Base-by-base conservation (phyloP, 1,140 invertebrate genomes). In the Drosophila fuyamai region DNA sequence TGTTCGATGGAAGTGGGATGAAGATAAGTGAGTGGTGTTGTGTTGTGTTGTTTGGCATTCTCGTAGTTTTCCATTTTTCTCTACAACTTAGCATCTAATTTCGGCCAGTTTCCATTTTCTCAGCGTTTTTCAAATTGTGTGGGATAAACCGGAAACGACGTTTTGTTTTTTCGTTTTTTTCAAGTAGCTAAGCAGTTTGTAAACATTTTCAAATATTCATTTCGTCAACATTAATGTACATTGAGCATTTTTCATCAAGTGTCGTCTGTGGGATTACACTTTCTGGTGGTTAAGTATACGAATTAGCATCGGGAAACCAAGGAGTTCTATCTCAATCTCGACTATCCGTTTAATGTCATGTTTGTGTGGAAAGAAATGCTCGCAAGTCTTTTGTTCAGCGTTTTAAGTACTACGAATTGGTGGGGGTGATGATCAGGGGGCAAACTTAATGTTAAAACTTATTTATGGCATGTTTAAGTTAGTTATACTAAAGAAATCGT, bases 401-500 rank as follows among this genome's bases (percentile, higher is more conserved):
- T 63, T 85, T 84, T 84, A 81, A 85, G 82, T 84, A 85, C 73
- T 76, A 76, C 57, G 57, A 74, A 62, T 62, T 73, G 40, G 32
- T 61, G 56, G 48, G 50, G 14, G 40, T 57, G 35, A 56, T 56
- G 27, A 32, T 62, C 53, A 14, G 29, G 53, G 53, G 18, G 38
- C 14, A 44, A 88, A 86, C 82, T 85, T 86, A 88, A 88, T 66
- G 56, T 62, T 63, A 58, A 61, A 86, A 88, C 83, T 88, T 86
- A 86, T 88, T 83, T 86, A 86, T 86, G 83, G 83, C 83, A 86
- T 86, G 83, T 86, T 86, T 88, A 86, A 86, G 83, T 86, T 88
- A 86, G 83, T 86, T 86, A 86, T 83, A 86, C 83, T 86, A 88
- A 82, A 79, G 58, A 76, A 80, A 84, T 79, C 72, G 18, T 58